phyloP scores from a whole-genome alignment of 1,140 invertebrate species.

The Lasioglossum baleicum region DNA sequence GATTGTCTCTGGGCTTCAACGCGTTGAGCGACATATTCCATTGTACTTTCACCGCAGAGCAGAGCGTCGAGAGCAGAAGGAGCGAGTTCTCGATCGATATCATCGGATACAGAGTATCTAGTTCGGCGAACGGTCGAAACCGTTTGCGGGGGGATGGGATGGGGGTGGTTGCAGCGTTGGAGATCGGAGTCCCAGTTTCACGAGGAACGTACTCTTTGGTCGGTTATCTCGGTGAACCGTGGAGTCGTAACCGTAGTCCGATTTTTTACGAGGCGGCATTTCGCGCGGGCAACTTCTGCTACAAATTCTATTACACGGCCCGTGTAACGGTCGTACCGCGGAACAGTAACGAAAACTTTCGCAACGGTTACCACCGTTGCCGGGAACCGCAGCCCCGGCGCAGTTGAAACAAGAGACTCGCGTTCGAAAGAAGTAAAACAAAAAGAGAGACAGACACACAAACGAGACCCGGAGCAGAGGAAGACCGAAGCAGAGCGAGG shows the following conservation, averaged over 20 bases:
- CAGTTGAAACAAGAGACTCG: conserved; percentile 4
- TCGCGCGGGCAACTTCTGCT: conserved; percentile 38
- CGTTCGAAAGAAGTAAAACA: conserved; percentile 10
- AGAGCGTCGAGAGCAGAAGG: too few relatives aligned
- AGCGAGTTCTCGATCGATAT: too few relatives aligned
- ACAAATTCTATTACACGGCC: conserved; percentile 45
- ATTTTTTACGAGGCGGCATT: conserved; percentile 38
- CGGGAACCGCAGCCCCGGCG: conserved; percentile 17
- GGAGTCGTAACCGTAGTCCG: conserved; percentile 3
- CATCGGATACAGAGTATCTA: too few relatives aligned
- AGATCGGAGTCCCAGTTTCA: neutral
- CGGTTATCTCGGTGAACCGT: conserved; percentile 12
- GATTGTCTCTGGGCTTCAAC: too few relatives aligned
- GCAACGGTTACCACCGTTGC: conserved; percentile 25
- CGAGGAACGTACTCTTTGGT: neutral
- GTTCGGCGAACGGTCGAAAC: too few relatives aligned
- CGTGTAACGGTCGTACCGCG: conserved; percentile 27
- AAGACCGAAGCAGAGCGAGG: too few relatives aligned
- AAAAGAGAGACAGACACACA: neutral
- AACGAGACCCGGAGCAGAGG: neutral
- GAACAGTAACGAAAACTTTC: conserved; percentile 45
- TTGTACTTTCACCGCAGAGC: too few relatives aligned
- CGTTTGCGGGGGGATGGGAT: too few relatives aligned
- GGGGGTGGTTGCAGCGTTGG: neutral
- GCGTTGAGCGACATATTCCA: too few relatives aligned